These are phyloP conservation scores for Nemurella pictetii DNA, from an alignment of 2,888 invertebrate genomes.

Conservation along the genomic window DNA sequence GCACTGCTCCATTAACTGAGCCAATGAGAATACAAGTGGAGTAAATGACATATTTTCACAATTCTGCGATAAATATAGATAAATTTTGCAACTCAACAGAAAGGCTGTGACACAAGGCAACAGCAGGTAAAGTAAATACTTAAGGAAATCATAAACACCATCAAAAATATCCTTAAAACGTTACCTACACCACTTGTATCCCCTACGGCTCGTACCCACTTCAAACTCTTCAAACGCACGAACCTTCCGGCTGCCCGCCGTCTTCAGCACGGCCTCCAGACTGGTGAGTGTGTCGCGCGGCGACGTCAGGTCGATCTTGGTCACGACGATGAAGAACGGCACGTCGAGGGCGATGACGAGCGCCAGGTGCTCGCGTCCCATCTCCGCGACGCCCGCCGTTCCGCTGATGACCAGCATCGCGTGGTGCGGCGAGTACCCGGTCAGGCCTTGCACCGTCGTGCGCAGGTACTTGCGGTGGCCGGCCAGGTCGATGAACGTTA, in stretches of 20 bases:
- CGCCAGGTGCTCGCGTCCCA: slow-evolving; percentile 89
- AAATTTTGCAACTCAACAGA: no score
- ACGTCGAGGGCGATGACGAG: slow-evolving; percentile 78
- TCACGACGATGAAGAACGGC: slow-evolving; percentile 92
- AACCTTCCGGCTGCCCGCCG: slow-evolving; percentile 63
- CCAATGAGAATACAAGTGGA: no score
- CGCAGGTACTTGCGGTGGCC: slow-evolving; percentile 95
- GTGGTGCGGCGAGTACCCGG: slow-evolving; percentile 91
- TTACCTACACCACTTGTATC: no score
- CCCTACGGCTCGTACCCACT: no score
- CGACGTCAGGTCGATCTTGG: slow-evolving; percentile 80
- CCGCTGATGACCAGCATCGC: slow-evolving; percentile 85
- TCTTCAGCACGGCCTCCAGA: slow-evolving; percentile 65
- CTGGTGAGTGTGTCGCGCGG: slow-evolving; percentile 59
- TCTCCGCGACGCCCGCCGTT: slow-evolving; percentile 76
- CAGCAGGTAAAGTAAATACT: no score
- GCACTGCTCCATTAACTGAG: no score
- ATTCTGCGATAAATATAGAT: no score
- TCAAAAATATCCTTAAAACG: no score
- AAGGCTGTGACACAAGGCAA: no score
- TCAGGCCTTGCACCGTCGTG: slow-evolving; percentile 92
- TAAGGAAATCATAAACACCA: no score
- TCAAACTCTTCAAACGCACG: no score
- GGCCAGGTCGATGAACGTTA: slow-evolving; percentile 94
- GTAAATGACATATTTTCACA: no score